Evolutionary conservation across 2,113 vertebrate genomes (phyloP), one percentile per base, ranked within the genome.

Genomic region (Dinomys branickii): DNA sequence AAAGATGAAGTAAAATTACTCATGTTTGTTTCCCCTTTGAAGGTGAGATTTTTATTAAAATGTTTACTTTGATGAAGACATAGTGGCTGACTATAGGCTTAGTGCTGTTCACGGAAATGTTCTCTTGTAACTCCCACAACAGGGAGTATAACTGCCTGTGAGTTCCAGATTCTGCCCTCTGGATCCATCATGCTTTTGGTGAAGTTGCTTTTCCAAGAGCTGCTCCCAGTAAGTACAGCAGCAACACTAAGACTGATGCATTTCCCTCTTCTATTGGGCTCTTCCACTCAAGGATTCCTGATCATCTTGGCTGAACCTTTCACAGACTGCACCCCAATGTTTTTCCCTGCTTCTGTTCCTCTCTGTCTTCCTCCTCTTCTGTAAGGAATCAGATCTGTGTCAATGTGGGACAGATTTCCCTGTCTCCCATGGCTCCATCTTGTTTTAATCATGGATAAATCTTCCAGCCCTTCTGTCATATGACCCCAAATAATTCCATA

Each of bases 21-120:
- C 38, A 38, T 83, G 35, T 83, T 93, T 93, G 22, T 80, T 96
- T 93, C 82, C 24, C 26, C 16, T 50, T 20, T 24, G 26, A 96
- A 94, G 50, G 38, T 88, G 69, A 63, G 30, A 47, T 28, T 85
- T 94, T 73, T 54, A 71, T 85, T 78, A 87, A 93, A 73, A 67
- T 59, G 5, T 33, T 87, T 94, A 67, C 6, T 77, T 5, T 80
- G 28, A 30, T 88, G 59, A 88, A 63, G 59, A 44, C 17, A 30
- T 24, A 44, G 16, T 71, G 30, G 65, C n/a, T 86, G 63, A 85
- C 14, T 86, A 35, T 80, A n/a, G 50, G 3, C 24, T 14, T 20
- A 20, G 54, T 63, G 47, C 54, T 22, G 1, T 9, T 91, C 58
- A 44, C 2, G n/a, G 52, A 92, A 88, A 56, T 33, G 19, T n/a